Conservation (phyloP, 2,888 invertebrate genomes). For the Latrodectus elegans region DNA sequence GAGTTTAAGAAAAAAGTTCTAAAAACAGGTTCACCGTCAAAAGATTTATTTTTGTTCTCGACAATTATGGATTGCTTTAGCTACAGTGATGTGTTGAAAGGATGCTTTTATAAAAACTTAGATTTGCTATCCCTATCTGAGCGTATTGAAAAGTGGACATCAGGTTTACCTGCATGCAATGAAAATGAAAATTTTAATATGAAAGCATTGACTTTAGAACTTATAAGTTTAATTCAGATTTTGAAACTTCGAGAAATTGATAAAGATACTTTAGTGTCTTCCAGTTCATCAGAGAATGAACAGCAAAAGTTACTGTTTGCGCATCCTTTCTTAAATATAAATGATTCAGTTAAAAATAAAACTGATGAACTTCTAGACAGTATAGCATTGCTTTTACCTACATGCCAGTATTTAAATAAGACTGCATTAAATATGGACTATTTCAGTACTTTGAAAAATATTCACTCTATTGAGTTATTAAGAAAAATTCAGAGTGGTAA, state of each 20-base stretch:
- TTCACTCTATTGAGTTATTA: conserved; percentile 38
- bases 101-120: background rate
- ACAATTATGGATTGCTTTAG: conserved; percentile 45
- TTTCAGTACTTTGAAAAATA: conserved; percentile 50
- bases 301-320: conserved; percentile 3
- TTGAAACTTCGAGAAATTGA: conserved; percentile 1
- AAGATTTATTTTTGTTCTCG: conserved; percentile 15
- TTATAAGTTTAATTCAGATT: conserved; percentile 29
- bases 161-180: conserved; percentile 47
- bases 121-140: conserved; percentile 39
- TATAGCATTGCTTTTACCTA: conserved; percentile 28
- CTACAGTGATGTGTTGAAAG: conserved; percentile 34
- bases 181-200: background rate
- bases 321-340: conserved; percentile 23
- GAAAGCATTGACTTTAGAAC: conserved; percentile 14
- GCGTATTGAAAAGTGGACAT: conserved; percentile 42
- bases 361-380: conserved; percentile 22
- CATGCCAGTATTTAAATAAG: conserved; percentile 26
- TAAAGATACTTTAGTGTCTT: background rate
- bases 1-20: conserved; percentile 32
- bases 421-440: conserved; percentile 51
- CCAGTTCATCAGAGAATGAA: background rate
- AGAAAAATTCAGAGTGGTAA: conserved; percentile 37
- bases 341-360: background rate
- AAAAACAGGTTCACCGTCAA: conserved; percentile 24